A percentile compares a stretch with the other conserved stretches of the same genome.
phyloP scores from a whole-genome alignment of 53 echinoderm and acorn worm species.

The Holothuria scabra region DNA sequence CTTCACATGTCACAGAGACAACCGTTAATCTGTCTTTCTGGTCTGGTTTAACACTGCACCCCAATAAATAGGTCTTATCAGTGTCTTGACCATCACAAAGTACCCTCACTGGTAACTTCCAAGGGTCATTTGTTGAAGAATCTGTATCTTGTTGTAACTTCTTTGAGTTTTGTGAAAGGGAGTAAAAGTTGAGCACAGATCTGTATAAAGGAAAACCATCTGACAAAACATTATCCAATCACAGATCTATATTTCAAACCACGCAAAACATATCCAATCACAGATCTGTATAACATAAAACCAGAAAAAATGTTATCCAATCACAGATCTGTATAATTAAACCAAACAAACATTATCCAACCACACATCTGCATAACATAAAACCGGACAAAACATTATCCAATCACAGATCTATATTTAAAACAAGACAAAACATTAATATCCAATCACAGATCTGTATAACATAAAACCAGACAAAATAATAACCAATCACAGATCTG shows the following conservation, averaged over 20 bases:
- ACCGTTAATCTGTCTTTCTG: neutral
- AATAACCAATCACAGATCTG: too few relatives aligned
- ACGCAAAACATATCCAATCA: too few relatives aligned
- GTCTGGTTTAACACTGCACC: neutral
- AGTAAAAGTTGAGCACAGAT: constrained; percentile 22
- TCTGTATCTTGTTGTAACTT: neutral
- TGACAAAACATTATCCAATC: neutral
- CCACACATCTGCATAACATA: neutral
- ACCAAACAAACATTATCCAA: too few relatives aligned
- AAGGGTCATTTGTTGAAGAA: neutral
- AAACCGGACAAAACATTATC: neutral
- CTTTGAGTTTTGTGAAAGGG: constrained; percentile 14
- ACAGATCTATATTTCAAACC: too few relatives aligned
- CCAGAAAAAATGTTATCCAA: too few relatives aligned
- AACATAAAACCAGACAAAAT: too few relatives aligned
- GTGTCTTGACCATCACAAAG: constrained; percentile 31
- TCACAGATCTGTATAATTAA: too few relatives aligned
- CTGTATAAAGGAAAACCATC: neutral
- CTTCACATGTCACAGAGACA: constrained; percentile 3
- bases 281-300: too few relatives aligned
- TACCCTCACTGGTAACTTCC: constrained; percentile 21
- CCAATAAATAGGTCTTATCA: constrained; percentile 16
- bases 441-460: too few relatives aligned
- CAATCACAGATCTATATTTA: too few relatives aligned
- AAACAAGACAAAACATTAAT: too few relatives aligned